Evolutionary conservation across 23 tunicate species (phyloP).

Genomic region (Halocynthia roretzi): DNA sequence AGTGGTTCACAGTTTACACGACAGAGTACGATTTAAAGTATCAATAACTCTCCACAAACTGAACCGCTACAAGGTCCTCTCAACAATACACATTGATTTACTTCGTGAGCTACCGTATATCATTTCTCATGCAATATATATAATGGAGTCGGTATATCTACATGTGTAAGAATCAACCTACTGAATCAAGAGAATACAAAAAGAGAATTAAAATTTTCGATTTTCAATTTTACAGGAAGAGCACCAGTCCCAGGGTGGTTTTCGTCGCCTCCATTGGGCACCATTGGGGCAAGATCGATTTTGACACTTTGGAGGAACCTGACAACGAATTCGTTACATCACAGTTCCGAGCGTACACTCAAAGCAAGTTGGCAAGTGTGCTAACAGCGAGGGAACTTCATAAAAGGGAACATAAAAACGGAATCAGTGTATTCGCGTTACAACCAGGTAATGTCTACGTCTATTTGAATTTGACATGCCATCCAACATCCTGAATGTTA

Average conservation of each 20-base stretch:
- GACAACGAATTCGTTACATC: constrained; percentile 36
- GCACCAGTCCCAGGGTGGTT: constrained; percentile 26
- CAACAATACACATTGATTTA: too few species aligned
- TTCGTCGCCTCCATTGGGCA: constrained; percentile 71
- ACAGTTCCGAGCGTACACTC: constrained; percentile 63
- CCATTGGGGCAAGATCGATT: constrained; percentile 55
- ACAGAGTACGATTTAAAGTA: too few species aligned
- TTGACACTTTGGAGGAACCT: constrained; percentile 13
- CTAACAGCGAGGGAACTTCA: constrained; percentile 37
- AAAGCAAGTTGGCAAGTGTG: constrained; percentile 58
- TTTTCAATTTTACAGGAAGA: constrained; percentile 34
- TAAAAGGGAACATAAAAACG: constrained; percentile 18
- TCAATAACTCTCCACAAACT: too few species aligned
- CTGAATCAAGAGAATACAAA: too few species aligned
- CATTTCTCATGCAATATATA: too few species aligned
- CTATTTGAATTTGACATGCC: not conserved
- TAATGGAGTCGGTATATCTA: too few species aligned
- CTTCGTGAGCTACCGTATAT: too few species aligned
- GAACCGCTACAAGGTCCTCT: too few species aligned
- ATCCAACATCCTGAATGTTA: not conserved
- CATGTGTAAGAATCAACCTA: too few species aligned
- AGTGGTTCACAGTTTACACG: too few species aligned
- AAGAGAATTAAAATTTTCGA: not conserved
- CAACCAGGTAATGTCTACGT: constrained; percentile 46
- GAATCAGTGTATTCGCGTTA: constrained; percentile 35